phyloP scores from a whole-genome alignment of 2,797 vertebrate species.

The Ataeniobius toweri region DNA sequence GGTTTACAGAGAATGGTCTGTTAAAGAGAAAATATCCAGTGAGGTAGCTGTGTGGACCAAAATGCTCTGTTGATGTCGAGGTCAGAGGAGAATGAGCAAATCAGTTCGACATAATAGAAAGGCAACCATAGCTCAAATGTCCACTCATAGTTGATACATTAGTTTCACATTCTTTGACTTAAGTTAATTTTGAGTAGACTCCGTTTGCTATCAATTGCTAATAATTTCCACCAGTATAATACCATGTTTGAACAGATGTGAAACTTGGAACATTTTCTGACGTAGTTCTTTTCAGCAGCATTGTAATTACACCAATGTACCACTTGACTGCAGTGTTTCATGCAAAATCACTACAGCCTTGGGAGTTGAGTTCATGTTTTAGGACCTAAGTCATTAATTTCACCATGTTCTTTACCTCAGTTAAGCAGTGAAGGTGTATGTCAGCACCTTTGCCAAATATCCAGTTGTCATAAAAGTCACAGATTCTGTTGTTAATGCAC shows the following conservation, averaged over 20 bases:
- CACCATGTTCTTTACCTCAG: not conserved
- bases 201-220: no score
- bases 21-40: not conserved
- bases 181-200: not conserved
- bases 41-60: not conserved
- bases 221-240: no score
- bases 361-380: not conserved
- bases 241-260: not conserved
- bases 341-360: constrained; percentile 14
- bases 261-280: not conserved
- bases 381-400: not conserved
- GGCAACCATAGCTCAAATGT: not conserved
- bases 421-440: not conserved
- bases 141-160: not conserved
- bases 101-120: not conserved
- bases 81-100: not conserved
- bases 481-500: not conserved
- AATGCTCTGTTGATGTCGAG: not conserved
- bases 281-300: not conserved
- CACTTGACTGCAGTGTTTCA: constrained; percentile 59
- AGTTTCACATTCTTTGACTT: not conserved
- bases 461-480: not conserved
- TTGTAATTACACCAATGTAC: constrained; percentile 46
- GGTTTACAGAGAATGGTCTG: not conserved
- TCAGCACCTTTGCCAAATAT: not conserved